phyloP scores from a whole-genome alignment of 2,888 invertebrate species.

The Troglohyphantes excavatus region DNA sequence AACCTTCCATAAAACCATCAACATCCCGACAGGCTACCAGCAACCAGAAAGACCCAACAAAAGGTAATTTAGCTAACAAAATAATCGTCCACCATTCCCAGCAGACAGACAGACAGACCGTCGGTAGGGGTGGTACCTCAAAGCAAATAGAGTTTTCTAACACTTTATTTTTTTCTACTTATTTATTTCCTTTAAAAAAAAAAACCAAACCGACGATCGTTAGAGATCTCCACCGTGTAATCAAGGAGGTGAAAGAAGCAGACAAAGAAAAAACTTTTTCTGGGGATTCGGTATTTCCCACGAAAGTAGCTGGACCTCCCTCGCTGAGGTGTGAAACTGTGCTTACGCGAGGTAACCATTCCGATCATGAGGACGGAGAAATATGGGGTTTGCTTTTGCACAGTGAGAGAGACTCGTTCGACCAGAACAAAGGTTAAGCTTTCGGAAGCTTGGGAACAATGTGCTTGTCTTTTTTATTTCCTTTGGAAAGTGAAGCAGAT shows the following conservation, averaged over 20 bases:
- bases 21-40: too few species aligned
- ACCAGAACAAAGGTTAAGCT: not conserved
- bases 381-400: not conserved
- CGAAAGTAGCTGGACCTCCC: constrained; percentile 45
- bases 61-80: constrained; percentile 69
- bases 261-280: not conserved
- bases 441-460: not conserved
- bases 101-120: constrained; percentile 53
- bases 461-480: not conserved
- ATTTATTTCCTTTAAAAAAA: constrained; percentile 15
- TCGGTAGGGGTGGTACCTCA: constrained; percentile 43
- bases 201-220: constrained; percentile 74
- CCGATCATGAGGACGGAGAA: constrained; percentile 35
- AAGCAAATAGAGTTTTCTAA: constrained; percentile 77
- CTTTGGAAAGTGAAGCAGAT: not conserved
- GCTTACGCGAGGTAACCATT: constrained; percentile 39
- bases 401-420: not conserved
- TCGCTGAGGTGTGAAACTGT: constrained; percentile 52
- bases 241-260: constrained; percentile 49
- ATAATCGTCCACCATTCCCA: constrained; percentile 44
- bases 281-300: constrained; percentile 29
- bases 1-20: constrained; percentile 11
- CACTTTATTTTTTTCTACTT: constrained; percentile 28
- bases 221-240: constrained; percentile 61
- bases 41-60: constrained; percentile 41